Evolutionary conservation across 2,797 vertebrate species (phyloP), one percentile per base, ranked within the genome.

Genomic region (Phataginus tricuspis): DNA sequence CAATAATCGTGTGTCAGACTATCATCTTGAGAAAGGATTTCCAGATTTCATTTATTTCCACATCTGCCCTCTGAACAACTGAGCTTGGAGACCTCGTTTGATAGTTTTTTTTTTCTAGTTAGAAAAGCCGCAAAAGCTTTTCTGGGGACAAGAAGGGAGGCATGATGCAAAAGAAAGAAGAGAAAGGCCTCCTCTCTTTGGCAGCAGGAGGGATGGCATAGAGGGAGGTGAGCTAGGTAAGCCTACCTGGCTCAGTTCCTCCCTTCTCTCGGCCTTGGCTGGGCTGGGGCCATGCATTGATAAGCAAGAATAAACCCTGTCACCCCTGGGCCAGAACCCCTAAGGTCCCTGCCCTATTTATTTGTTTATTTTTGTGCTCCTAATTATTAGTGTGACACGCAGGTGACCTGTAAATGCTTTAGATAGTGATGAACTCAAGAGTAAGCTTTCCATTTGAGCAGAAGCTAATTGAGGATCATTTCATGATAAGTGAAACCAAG

Each of bases 271-370:
- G 6, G 14, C 31, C 19, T n/a, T 39, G 61, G 69, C 16, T 66
- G 31, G 39, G 57, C 27, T 11, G 21, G 45, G 25, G 25, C 1
- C 2, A 21, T 49, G 57, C 5, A 19, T 13, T 53, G 53, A 27
- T 8, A 42, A 45, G 39, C 37, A 42, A 9, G 3, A 21, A 31
- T 21, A 59, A 51, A 64, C 12, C 7, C 19, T 51, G 2, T 6
- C 16, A 7, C 63, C 2, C 9, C 37, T 19, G 42, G 3, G 10
- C 37, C 16, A 11, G 31, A 29, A 29, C 55, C 10, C 15, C 8
- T 1, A 31, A 1, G 2, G 4, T 9, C 8, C 27, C n/a, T 1
- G 6, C 7, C 1, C 10, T 61, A 5, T 51, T 6, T 21, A 10
- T n/a, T 57, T 23, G 14, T 57, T 85, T 21, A 19, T 23, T 84